Percentiles rank a stretch among this genome's conserved stretches.
These are phyloP conservation scores for Conopomorpha cramerella DNA, from an alignment of 1,140 invertebrate species.

Conservation along the genomic window DNA sequence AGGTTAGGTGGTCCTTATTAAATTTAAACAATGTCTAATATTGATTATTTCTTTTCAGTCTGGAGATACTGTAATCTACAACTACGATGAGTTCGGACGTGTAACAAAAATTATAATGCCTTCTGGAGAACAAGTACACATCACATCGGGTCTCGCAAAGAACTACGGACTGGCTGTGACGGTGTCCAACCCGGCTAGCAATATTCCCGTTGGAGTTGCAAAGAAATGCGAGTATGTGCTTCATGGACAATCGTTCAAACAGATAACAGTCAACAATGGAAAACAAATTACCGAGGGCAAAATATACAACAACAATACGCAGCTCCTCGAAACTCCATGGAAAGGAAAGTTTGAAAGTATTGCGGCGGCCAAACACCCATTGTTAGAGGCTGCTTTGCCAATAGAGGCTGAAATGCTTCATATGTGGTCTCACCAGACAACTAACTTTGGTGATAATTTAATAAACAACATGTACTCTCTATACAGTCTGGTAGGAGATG, in stretches of 20 bases:
- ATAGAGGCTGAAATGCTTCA: constrained; percentile 91
- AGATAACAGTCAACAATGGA: constrained; percentile 64
- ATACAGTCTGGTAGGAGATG: constrained; percentile 81
- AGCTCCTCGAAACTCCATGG: constrained; percentile 71
- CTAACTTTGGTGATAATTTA: constrained; percentile 73
- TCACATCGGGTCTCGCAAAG: constrained; percentile 74
- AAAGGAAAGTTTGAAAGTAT: constrained; percentile 73
- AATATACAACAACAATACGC: constrained; percentile 78
- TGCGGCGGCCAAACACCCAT: constrained; percentile 81
- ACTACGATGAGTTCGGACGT: constrained; percentile 85
- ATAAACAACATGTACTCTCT: constrained; percentile 79
- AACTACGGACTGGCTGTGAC: constrained; percentile 77
- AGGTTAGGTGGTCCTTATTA: no score
- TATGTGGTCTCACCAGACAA: constrained; percentile 81
- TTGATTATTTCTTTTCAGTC: constrained; percentile 65
- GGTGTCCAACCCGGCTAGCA: constrained; percentile 61
- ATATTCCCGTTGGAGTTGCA: constrained; percentile 53
- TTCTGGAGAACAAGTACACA: constrained; percentile 84
- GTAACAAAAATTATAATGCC: constrained; percentile 84
- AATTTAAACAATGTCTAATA: no score
- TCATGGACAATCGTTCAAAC: constrained; percentile 62
- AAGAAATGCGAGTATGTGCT: constrained; percentile 63
- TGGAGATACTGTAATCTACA: constrained; percentile 86
- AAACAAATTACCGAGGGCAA: constrained; percentile 71
- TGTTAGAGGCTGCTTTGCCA: constrained; percentile 84